Percentiles rank a stretch among this genome's conserved stretches.
These are phyloP conservation scores for Stomorhina lunata DNA, from an alignment of 2,888 invertebrate genomes.

Conservation along the genomic window DNA sequence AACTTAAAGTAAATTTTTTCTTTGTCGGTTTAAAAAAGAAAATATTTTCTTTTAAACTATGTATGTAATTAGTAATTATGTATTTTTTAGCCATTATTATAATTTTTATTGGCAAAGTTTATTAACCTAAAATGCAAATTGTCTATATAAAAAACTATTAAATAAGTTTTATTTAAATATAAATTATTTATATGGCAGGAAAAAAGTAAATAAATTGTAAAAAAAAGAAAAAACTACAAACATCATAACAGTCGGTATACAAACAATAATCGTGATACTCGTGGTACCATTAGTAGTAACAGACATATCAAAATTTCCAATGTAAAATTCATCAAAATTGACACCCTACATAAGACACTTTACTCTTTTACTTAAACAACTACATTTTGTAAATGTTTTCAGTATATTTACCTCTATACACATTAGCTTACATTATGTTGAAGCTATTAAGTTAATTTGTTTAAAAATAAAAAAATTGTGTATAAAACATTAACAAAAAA, in stretches of 20 bases:
- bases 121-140: background rate
- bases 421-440: too few relatives aligned
- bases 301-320: too few relatives aligned
- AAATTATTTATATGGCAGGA: background rate
- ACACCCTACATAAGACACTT: background rate
- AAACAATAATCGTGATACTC: slow-evolving; percentile 9
- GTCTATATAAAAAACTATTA: background rate
- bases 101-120: background rate
- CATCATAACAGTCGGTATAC: slow-evolving; percentile 6
- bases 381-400: too few relatives aligned
- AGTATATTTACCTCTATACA: background rate
- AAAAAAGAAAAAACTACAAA: background rate
- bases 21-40: too few relatives aligned
- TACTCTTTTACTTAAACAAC: too few relatives aligned
- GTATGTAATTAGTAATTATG: too few relatives aligned
- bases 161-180: background rate
- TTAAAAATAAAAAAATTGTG: background rate
- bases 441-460: background rate
- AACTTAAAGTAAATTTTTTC: too few relatives aligned
- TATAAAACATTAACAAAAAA: too few relatives aligned
- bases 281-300: background rate
- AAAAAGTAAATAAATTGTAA: too few relatives aligned
- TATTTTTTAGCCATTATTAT: too few relatives aligned
- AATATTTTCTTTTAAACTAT: too few relatives aligned
- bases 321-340: too few relatives aligned